Percentiles rank a stretch among this genome's conserved stretches.
Evolutionary conservation across 2,113 vertebrate species (phyloP).

Genomic region (Hyperopisus bebe): DNA sequence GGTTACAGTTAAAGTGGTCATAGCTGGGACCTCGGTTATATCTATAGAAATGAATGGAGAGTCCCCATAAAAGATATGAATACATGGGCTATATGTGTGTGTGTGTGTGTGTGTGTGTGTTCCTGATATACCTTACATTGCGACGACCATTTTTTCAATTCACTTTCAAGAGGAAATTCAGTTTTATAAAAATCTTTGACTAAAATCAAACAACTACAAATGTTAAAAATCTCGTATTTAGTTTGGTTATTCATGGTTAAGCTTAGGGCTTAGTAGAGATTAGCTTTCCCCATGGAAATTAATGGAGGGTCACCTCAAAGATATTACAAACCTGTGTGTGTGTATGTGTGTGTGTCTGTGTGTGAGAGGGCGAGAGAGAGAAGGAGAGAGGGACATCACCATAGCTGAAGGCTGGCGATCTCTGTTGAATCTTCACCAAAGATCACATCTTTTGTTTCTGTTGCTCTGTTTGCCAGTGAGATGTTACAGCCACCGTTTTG

Average conservation of each 20-base stretch:
- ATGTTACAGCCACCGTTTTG: neutral
- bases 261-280: neutral
- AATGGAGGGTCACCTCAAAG: neutral
- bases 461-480: neutral
- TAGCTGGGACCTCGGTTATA: neutral
- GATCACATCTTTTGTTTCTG: slow-evolving; percentile 49
- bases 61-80: neutral
- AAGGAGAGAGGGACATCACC: slow-evolving; percentile 28
- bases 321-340: no score
- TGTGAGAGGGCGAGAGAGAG: neutral
- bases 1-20: neutral
- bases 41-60: neutral
- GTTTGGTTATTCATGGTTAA: neutral
- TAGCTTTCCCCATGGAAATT: neutral
- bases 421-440: slow-evolving; percentile 63
- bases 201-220: no score
- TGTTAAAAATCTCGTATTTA: no score
- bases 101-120: no score
- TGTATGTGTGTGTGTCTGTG: neutral
- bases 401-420: slow-evolving; percentile 36
- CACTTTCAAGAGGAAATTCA: no score
- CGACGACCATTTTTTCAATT: no score
- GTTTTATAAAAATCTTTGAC: no score
- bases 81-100: neutral
- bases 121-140: no score